Percentiles rank a stretch among this genome's conserved stretches.
These are phyloP conservation scores for Argyra leucocephala DNA, from an alignment of 2,888 invertebrate genomes.

Conservation along the genomic window DNA sequence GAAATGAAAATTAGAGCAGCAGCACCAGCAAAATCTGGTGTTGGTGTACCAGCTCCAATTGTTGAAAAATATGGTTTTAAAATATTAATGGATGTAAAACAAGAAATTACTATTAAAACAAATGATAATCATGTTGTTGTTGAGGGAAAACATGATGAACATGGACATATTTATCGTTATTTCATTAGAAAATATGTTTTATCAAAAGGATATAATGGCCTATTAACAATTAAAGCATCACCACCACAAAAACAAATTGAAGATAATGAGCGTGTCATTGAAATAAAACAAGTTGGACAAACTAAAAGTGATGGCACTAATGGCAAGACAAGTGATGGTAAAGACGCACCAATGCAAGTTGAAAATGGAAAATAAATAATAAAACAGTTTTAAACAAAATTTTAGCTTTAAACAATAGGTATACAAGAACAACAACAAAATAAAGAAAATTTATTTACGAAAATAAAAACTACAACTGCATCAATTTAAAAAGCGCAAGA, in stretches of 20 bases:
- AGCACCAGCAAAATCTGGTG: background rate
- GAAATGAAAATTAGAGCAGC: no score
- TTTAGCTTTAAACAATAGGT: background rate
- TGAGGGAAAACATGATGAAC: slow-evolving; percentile 72
- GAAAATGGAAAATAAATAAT: slow-evolving; percentile 9
- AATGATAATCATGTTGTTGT: slow-evolving; percentile 60
- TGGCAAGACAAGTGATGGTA: background rate
- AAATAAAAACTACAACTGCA: no score
- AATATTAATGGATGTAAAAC: slow-evolving; percentile 64
- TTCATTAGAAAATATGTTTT: slow-evolving; percentile 65
- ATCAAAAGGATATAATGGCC: slow-evolving; percentile 68
- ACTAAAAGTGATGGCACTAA: slow-evolving; percentile 36
- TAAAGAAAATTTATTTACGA: background rate
- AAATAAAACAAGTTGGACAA: slow-evolving; percentile 55
- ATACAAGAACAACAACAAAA: no score
- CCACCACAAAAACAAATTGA: slow-evolving; percentile 36
- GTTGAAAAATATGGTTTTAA: slow-evolving; percentile 59
- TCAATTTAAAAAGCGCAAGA: no score
- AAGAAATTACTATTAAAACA: slow-evolving; percentile 69
- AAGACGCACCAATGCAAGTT: slow-evolving; percentile 16
- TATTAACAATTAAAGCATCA: slow-evolving; percentile 60
- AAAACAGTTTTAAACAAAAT: background rate
- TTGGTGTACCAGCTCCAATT: slow-evolving; percentile 17
- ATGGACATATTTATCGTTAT: slow-evolving; percentile 65
- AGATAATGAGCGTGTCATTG: slow-evolving; percentile 48